These are phyloP conservation scores for Myioborus melanocephalus DNA, from an alignment of 2,797 vertebrate genomes.

Conservation along the genomic window DNA sequence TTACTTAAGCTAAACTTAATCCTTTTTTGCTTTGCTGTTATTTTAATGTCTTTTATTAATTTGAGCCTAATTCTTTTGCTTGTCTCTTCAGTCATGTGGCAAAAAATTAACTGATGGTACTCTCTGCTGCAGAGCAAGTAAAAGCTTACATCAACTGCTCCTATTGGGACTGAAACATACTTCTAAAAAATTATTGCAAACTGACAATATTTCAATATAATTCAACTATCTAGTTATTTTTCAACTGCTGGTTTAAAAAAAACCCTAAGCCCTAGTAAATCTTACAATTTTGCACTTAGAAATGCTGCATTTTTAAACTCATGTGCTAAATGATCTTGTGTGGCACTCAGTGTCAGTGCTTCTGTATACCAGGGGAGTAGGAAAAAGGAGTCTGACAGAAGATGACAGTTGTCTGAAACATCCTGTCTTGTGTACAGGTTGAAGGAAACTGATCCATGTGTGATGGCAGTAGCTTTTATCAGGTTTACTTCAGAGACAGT, in stretches of 20 bases:
- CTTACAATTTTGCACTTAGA: not conserved
- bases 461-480: not conserved
- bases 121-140: not conserved
- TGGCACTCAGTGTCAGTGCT: fast-evolving
- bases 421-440: not conserved
- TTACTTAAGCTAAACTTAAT: not conserved
- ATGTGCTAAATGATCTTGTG: not conserved
- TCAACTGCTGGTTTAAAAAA: not conserved
- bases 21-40: not conserved
- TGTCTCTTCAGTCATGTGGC: not conserved
- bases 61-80: not conserved
- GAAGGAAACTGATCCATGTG: not conserved
- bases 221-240: not conserved
- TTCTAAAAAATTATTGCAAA: not conserved
- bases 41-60: not conserved
- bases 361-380: not conserved
- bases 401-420: not conserved
- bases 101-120: not conserved
- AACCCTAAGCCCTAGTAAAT: not conserved
- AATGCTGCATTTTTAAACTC: not conserved
- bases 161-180: not conserved
- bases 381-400: not conserved
- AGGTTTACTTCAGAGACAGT: not conserved
- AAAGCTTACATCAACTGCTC: not conserved
- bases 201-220: not conserved